These are phyloP conservation scores for Euura saliciscinereae DNA, from an alignment of 1,140 invertebrate genomes.

Conservation along the genomic window DNA sequence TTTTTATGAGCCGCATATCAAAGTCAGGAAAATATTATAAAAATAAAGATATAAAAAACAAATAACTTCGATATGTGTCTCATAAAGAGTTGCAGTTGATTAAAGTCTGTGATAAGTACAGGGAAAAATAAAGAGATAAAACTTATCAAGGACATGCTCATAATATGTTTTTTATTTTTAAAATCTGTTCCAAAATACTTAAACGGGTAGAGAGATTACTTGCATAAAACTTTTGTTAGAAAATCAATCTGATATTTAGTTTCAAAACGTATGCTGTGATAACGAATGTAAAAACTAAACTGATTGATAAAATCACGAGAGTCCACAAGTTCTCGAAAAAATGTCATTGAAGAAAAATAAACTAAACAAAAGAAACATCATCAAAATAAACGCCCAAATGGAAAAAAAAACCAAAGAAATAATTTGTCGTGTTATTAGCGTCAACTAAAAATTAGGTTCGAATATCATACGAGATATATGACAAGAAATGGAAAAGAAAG, in stretches of 20 bases:
- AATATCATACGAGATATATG: background rate
- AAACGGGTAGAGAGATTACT: background rate
- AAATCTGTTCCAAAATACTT: constrained; percentile 6
- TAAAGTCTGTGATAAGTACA: too few species aligned
- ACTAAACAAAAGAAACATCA: background rate
- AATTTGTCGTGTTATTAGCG: too few species aligned
- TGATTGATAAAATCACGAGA: background rate
- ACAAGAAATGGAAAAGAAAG: background rate
- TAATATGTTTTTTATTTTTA: constrained; percentile 2
- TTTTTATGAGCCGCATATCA: too few species aligned
- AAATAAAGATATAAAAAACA: too few species aligned
- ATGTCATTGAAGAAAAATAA: background rate
- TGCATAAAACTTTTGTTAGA: background rate
- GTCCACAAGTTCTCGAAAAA: background rate
- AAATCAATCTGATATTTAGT: background rate
- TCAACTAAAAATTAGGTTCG: too few species aligned
- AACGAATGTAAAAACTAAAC: background rate
- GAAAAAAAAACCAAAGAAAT: background rate
- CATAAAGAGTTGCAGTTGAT: too few species aligned
- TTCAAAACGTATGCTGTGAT: constrained; percentile 1
- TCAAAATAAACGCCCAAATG: too few species aligned
- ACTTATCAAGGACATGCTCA: background rate
- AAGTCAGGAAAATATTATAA: too few species aligned
- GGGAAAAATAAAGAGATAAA: background rate
- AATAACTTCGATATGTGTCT: too few species aligned